Evolutionary conservation across 2,888 invertebrate species (phyloP).

Genomic region (Calameuta filiformis): DNA sequence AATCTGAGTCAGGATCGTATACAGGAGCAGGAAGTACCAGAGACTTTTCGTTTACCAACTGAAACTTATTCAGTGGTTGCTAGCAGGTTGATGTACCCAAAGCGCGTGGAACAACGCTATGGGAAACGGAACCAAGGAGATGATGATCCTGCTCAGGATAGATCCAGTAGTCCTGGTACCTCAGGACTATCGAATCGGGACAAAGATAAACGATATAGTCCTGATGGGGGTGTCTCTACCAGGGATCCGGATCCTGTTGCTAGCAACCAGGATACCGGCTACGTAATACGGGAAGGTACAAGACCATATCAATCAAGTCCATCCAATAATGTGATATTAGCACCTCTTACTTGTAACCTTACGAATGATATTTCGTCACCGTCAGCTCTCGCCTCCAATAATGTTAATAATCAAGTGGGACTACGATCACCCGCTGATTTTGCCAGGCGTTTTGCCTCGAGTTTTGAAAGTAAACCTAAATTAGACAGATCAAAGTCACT

Average conservation of each 20-base stretch:
- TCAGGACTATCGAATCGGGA: not conserved
- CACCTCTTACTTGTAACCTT: constrained; percentile 49
- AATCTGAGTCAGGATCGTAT: not conserved
- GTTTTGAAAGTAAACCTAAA: constrained; percentile 63
- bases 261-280: not conserved
- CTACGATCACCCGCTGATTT: constrained; percentile 26
- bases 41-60: not conserved
- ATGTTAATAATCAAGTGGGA: not conserved
- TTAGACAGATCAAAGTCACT: constrained; percentile 62
- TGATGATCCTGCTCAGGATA: not conserved
- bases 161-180: not conserved
- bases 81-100: not conserved
- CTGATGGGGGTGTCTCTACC: not conserved
- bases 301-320: constrained; percentile 54
- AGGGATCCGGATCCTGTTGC: not conserved
- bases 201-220: not conserved
- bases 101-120: not conserved
- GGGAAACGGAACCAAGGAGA: not conserved
- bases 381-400: not conserved
- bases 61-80: not conserved
- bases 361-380: constrained; percentile 6
- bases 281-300: not conserved
- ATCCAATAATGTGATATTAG: constrained; percentile 66
- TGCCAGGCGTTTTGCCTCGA: constrained; percentile 50
- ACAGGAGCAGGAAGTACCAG: not conserved